Base-by-base conservation (phyloP, 2,113 vertebrate genomes). In the Malurus melanocephalus region DNA sequence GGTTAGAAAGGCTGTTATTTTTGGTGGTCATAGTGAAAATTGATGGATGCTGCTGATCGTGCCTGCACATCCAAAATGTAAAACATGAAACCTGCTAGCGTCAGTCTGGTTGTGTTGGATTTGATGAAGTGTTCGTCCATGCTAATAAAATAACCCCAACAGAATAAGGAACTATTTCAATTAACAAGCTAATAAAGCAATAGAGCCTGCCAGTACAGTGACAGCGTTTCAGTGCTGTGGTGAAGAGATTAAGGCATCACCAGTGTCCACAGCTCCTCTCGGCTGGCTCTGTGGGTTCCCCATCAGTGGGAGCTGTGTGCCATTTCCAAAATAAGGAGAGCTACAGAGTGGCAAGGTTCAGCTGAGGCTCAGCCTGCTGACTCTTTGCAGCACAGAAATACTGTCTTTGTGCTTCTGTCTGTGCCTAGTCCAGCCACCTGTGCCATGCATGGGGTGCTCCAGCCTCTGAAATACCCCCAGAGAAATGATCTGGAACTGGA, bases 231-330 rank as follows among this genome's bases (percentile, higher is more conserved):
- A 35, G 52, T 38, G 49, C 52, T 66, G 78, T 65, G 74, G 26
- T 10, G 55, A 3, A 43, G 45, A 80, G 72, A 60, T 48, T 83
- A 51, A 62, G 65, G 69, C 52, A 66, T 10, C 16, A 17, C 12
- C 2, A 2, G 61, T 3, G 6, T 11, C 49, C 26, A 2, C 2
- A 6, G 32, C 32, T 61, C 19, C 43, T 59, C 38, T 19, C 38
- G 48, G 45, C 32, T 0, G 3, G 8, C 0, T 0, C 49, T 67
- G 48, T 24, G 38, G 24, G 33, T 1, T 57, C 43, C 21, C 33
- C 43, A 14, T 32, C 1, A 0, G 15, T 10, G 9, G 40, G 8
- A 51, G 28, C 32, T 69, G 24, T 1, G 2, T 48, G 13, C 49
- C 19, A 11, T 77, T 93, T 77, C 64, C 66, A 67, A 49, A 80